phyloP scores from a whole-genome alignment of 2,888 invertebrate genomes.

The Schrankia costaestrigalis region DNA sequence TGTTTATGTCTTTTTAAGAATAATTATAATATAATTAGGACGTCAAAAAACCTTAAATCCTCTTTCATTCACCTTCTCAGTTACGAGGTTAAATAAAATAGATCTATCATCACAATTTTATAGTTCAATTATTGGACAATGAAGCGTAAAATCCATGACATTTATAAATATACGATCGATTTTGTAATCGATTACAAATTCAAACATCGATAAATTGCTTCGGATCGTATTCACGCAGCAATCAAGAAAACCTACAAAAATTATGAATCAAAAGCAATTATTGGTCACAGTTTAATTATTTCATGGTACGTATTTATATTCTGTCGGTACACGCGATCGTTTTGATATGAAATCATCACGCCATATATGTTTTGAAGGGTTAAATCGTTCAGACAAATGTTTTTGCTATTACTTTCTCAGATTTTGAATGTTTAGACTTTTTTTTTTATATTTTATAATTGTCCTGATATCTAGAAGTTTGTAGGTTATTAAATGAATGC shows the following conservation, averaged over 20 bases:
- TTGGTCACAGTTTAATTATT: conserved; percentile 42
- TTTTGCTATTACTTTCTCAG: conserved; percentile 30
- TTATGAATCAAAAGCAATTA: conserved; percentile 43
- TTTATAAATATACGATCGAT: conserved; percentile 58
- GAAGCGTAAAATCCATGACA: conserved; percentile 57
- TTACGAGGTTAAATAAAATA: conserved; percentile 28
- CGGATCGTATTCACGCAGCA: conserved; percentile 38
- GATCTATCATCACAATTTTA: conserved; percentile 30
- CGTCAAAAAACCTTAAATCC: no score
- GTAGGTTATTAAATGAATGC: no score
- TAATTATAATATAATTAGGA: no score
- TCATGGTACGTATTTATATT: conserved; percentile 48
- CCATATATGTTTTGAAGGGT: conserved; percentile 45
- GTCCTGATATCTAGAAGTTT: no score
- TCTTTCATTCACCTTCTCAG: conserved; percentile 5
- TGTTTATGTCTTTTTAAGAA: no score
- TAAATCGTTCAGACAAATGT: conserved; percentile 47
- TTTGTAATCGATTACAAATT: conserved; percentile 54
- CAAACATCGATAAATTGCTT: conserved; percentile 44
- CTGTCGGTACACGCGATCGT: conserved; percentile 53
- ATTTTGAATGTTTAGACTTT: conserved; percentile 20
- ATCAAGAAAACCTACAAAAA: conserved; percentile 47
- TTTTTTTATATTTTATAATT: no score
- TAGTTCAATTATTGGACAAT: conserved; percentile 46
- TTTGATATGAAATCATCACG: conserved; percentile 46